Conservation (phyloP, 92 coral and sea anemone species). For the Muricea muricata region DNA sequence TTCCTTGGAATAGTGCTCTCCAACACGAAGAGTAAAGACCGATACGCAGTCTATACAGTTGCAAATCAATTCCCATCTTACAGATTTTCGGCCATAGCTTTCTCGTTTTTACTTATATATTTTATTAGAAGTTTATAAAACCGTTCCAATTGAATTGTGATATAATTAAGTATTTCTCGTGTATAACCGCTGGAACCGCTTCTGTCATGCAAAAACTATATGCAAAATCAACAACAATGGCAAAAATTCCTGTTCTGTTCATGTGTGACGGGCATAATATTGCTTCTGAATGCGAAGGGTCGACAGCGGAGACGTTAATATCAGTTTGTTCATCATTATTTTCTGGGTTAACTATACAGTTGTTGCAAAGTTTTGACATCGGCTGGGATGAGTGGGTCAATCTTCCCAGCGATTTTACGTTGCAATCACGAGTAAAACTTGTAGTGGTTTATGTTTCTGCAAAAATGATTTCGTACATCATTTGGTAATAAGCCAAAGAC, state of each 20-base stretch:
- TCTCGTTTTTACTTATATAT: too few relatives aligned
- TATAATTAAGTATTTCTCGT: neutral
- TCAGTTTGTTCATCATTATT: too few relatives aligned
- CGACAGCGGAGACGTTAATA: neutral
- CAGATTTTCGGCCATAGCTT: neutral
- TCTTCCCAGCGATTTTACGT: slow-evolving; percentile 8
- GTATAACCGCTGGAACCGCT: neutral
- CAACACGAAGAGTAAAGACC: neutral
- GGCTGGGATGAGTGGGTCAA: slow-evolving; percentile 29
- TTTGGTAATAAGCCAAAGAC: too few relatives aligned
- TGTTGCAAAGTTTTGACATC: neutral
- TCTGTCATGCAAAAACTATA: neutral
- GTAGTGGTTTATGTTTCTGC: neutral
- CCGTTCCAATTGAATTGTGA: neutral
- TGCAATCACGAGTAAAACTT: too few relatives aligned
- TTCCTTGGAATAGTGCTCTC: neutral
- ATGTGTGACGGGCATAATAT: slow-evolving; percentile 20
- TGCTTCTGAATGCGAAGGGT: slow-evolving; percentile 3
- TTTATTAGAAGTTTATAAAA: too few relatives aligned
- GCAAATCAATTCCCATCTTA: slow-evolving; percentile 4
- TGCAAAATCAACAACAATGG: neutral
- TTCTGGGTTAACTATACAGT: too few relatives aligned
- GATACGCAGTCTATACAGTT: neutral
- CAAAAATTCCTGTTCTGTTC: slow-evolving; percentile 11
- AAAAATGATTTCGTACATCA: neutral